phyloP scores from a whole-genome alignment of 2,113 vertebrate species.

The Sylvilagus bachmani region DNA sequence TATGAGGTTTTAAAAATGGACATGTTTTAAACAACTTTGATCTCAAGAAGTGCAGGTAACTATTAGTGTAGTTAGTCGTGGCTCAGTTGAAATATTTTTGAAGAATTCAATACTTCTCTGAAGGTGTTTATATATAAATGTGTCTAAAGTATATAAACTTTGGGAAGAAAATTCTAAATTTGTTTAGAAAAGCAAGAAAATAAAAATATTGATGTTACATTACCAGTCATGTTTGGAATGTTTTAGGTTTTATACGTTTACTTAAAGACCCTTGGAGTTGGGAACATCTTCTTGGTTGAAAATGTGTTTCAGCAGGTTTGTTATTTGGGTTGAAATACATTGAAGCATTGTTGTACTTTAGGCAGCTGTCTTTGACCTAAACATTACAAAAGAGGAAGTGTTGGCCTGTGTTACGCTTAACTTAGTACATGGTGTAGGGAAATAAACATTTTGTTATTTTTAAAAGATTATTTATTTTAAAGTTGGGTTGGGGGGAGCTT shows the following conservation, averaged over 20 bases:
- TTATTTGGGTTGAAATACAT: not conserved
- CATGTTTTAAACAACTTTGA: conserved; percentile 26
- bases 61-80: conserved; percentile 12
- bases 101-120: conserved; percentile 24
- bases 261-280: conserved; percentile 1
- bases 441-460: too few relatives aligned
- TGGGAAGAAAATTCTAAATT: not conserved
- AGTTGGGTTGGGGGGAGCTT: too few relatives aligned
- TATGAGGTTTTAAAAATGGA: conserved; percentile 38
- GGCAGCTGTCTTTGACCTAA: conserved; percentile 22
- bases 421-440: not conserved
- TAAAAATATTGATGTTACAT: not conserved
- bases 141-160: conserved; percentile 16
- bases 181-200: conserved; percentile 57
- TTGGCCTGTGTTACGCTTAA: conserved; percentile 1
- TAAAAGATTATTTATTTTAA: too few relatives aligned
- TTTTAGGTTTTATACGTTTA: conserved; percentile 42
- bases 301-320: not conserved
- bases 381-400: not conserved
- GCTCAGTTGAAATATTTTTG: conserved; percentile 12
- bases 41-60: conserved; percentile 45
- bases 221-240: not conserved
- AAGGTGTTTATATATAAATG: not conserved
- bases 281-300: conserved; percentile 18
- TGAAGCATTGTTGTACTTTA: not conserved